A percentile compares a stretch with the other conserved stretches of the same genome.
Conservation (phyloP, 2,888 invertebrate species). For the Leuctra nigra region DNA sequence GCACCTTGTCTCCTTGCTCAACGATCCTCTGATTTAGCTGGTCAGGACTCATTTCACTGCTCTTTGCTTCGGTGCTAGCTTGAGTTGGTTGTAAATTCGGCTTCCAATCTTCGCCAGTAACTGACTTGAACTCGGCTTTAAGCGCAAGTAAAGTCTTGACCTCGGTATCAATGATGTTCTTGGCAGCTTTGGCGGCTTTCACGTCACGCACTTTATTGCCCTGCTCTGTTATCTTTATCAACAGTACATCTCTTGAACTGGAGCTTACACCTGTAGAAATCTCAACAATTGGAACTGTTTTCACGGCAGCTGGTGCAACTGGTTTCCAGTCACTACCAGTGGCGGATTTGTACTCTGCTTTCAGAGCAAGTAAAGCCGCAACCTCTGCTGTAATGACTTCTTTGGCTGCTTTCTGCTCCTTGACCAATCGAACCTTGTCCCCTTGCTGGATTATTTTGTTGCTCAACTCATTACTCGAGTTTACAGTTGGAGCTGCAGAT, state of each 20-base stretch:
- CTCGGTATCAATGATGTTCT: slow-evolving; percentile 48
- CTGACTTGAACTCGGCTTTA: slow-evolving; percentile 51
- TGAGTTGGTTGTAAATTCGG: slow-evolving; percentile 37
- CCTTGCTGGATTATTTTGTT: slow-evolving; percentile 52
- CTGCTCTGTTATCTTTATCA: slow-evolving; percentile 48
- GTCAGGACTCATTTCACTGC: slow-evolving; percentile 18
- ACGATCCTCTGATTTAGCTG: slow-evolving; percentile 41
- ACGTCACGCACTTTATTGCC: slow-evolving; percentile 54
- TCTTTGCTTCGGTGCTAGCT: neutral
- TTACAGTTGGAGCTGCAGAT: neutral
- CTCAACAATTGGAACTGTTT: slow-evolving; percentile 20
- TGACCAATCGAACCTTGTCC: slow-evolving; percentile 60
- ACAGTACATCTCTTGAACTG: slow-evolving; percentile 6
- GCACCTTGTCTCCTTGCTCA: slow-evolving; percentile 53
- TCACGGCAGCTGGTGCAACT: slow-evolving; percentile 38
- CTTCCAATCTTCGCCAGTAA: slow-evolving; percentile 53
- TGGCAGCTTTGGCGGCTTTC: slow-evolving; percentile 49
- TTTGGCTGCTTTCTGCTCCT: slow-evolving; percentile 60
- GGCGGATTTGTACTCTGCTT: slow-evolving; percentile 64
- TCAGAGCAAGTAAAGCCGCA: slow-evolving; percentile 59
- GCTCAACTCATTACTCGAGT: slow-evolving; percentile 38
- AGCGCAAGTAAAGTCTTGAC: slow-evolving; percentile 49
- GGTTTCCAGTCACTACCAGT: slow-evolving; percentile 56
- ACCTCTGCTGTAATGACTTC: slow-evolving; percentile 46
- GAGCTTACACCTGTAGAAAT: slow-evolving; percentile 33